phyloP scores from a whole-genome alignment of 2,888 invertebrate species.

The Luperina nickerlii region DNA sequence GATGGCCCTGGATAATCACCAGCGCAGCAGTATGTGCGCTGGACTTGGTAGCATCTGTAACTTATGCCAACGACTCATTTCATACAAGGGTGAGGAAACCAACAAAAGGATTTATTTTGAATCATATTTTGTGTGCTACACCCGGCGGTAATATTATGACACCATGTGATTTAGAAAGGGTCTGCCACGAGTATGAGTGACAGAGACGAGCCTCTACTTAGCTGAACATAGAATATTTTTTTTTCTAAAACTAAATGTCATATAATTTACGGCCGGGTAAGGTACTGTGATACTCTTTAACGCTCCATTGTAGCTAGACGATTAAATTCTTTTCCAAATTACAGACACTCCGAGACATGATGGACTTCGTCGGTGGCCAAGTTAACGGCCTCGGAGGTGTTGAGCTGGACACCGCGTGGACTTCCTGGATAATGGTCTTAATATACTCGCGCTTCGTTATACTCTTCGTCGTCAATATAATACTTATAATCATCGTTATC shows the following conservation, averaged over 20 bases:
- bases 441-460: slow-evolving; percentile 85
- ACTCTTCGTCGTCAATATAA: slow-evolving; percentile 86
- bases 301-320: not conserved
- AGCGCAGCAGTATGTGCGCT: slow-evolving; percentile 72
- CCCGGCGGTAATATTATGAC: not conserved
- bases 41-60: slow-evolving; percentile 79
- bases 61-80: slow-evolving; percentile 82
- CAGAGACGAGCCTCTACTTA: too few relatives aligned
- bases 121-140: not conserved
- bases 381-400: slow-evolving; percentile 75
- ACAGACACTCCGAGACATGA: slow-evolving; percentile 80
- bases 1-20: slow-evolving; percentile 83
- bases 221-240: not conserved
- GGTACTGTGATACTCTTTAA: not conserved
- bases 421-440: slow-evolving; percentile 85
- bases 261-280: not conserved
- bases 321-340: slow-evolving; percentile 2
- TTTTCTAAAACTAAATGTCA: not conserved
- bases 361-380: slow-evolving; percentile 78
- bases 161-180: not conserved
- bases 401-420: slow-evolving; percentile 75
- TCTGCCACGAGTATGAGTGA: not conserved
- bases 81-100: slow-evolving; percentile 78
- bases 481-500: slow-evolving; percentile 76
- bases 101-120: not conserved